Base-by-base conservation (phyloP, 2,113 vertebrate species). In the Stictonetta naevosa region DNA sequence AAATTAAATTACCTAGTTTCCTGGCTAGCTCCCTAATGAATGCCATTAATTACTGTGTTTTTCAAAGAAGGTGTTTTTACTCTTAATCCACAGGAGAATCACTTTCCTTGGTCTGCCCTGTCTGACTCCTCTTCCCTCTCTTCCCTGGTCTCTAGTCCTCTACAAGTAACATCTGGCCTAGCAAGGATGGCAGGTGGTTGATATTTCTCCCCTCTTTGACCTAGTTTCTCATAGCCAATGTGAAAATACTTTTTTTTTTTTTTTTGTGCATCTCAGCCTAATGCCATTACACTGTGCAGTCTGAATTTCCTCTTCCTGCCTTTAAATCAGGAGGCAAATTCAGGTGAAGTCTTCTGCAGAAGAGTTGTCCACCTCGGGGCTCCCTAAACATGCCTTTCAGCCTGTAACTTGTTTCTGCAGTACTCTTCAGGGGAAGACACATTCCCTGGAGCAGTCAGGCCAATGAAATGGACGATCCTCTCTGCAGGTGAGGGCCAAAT, bases 1-100 rank as follows among this genome's bases (percentile, higher is more conserved):
- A 96, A 96, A 95, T 95, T 96, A 86, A 93, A 95, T 95, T 94
- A 84, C 86, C 34, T 60, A 29, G 29, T 93, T 95, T 94, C 76
- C 87, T 88, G 85, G 91, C 79, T 92, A 40, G 53, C 28, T 96
- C 78, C 72, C 90, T 94, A 90, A 95, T 92, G 89, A 96, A 93
- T 73, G 69, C 77, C 69, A 82, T 96, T 97, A 96, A 96, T 95
- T 91, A 95, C 86, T 86, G 36, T 40, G 28, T 48, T 94, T 92
- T 93, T 84, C 60, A 94, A 86, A 95, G 78, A 62, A 53, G 63
- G 52, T 95, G 86, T 90, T 56, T 88, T 83, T 92, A 74, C 56
- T 90, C 75, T 93, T 92, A 86, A 91, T 66, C 60, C 62, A 75
- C 2, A 2, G 53, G 20, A 90, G 68, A 88, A 71, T 50, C 17